A percentile compares a stretch with the other conserved stretches of the same genome.
Conservation (phyloP, 2,888 invertebrate species). For the Laspeyria flexula region DNA sequence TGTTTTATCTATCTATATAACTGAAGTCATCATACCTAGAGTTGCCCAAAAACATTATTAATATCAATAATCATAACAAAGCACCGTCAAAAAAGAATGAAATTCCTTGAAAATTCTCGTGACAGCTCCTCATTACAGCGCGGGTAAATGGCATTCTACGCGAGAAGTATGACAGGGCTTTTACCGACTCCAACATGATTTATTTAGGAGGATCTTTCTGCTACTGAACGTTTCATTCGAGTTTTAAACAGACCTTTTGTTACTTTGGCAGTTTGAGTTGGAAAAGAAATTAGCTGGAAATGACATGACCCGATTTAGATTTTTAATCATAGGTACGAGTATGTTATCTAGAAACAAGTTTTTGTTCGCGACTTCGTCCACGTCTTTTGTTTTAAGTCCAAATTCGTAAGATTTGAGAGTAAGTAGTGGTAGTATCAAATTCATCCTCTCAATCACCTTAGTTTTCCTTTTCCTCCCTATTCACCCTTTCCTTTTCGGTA, state of each 20-base stretch:
- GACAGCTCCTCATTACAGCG: conserved; percentile 33
- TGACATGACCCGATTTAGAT: conserved; percentile 10
- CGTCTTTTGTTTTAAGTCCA: too few relatives aligned
- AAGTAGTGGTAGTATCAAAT: too few relatives aligned
- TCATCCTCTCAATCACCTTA: too few relatives aligned
- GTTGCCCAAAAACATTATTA: conserved; percentile 8
- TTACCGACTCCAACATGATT: conserved; percentile 32
- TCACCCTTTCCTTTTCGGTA: too few relatives aligned
- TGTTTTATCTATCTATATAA: too few relatives aligned
- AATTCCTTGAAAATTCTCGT: conserved; percentile 27
- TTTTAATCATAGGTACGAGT: neutral
- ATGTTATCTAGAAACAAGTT: too few relatives aligned
- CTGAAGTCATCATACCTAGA: too few relatives aligned
- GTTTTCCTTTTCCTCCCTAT: too few relatives aligned
- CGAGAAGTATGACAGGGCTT: conserved; percentile 29
- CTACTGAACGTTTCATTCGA: conserved; percentile 25
- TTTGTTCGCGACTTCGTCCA: too few relatives aligned
- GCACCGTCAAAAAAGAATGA: conserved; percentile 12
- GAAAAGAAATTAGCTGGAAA: conserved; percentile 9
- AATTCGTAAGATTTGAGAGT: too few relatives aligned
- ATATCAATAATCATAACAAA: conserved; percentile 15
- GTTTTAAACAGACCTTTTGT: conserved; percentile 19
- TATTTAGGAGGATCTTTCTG: conserved; percentile 34
- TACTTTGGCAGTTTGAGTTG: conserved; percentile 16
- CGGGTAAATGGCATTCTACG: conserved; percentile 31